Evolutionary conservation across 2,113 vertebrate genomes (phyloP), one percentile per base, ranked within the genome.

Genomic region (Mirza zaza): DNA sequence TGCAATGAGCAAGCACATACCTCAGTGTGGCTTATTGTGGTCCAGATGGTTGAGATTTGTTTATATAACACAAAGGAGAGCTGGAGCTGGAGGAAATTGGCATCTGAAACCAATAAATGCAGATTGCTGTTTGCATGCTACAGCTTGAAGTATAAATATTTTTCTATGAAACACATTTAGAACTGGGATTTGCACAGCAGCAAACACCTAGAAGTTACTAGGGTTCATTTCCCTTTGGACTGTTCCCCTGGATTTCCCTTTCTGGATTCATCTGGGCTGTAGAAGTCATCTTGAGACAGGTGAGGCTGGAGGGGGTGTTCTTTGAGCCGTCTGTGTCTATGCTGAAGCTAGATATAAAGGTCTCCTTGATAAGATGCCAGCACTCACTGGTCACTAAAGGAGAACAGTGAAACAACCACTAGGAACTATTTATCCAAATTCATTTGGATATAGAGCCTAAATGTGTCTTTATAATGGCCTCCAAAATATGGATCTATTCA

Each of bases 1-100:
- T 91, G 94, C 13, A 14, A 23, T n/a, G 80, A 84, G 55, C 12
- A 52, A 63, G 61, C 75, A n/a, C 90, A 82, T 80, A 71, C 95
- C 91, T 91, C 65, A 39, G 11, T 15, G n/a, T 73, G 95, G 89
- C 93, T 97, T 93, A 3, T 85, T 77, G 48, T 93, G 87, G 45
- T 94, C 92, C 97, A 97, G 91, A 98, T 97, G 97, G 83, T 91
- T 96, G 97, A 70, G 92, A 88, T 85, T 89, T 97, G 97, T 97
- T 98, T 96, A 95, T 45, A 11, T 97, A 93, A 90, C 92, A 92
- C 52, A 52, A 90, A 76, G 42, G 82, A 91, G 95, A 89, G n/a
- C 91, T 20, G 6, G 97, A 96, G 67, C 71, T 85, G 76, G 87
- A 96, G 94, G 81, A 98, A 87, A 20, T n/a, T 94, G n/a, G 90